Evolutionary conservation across 2,888 invertebrate species (phyloP), one percentile per base, ranked within the genome.

Genomic region (Amiota minor): DNA sequence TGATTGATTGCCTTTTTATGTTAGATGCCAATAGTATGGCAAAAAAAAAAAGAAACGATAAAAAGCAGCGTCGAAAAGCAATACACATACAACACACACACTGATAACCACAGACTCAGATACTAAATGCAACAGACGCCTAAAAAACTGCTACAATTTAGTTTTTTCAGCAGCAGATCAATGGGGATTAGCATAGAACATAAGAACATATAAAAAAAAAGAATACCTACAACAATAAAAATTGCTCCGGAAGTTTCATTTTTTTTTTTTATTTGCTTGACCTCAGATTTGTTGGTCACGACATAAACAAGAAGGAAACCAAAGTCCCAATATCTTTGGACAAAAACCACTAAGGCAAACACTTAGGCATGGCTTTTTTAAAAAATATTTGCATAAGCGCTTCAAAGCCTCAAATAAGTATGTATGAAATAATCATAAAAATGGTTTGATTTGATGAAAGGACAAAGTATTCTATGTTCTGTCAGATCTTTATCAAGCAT

Each of bases 301-400:
- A 12, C 59, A 59, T 59, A 16, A 59, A 59, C 4, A 20, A 59
- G 16, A 59, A 45, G n/a, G 45, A 11, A 14, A 8, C 35, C 18
- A 9, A 16, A 1, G 56, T 59, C 53, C 11, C 10, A 11, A 56
- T 16, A 16, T 18, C n/a, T 10, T 18, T 8, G 56, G 18, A 56
- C 55, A 56, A 56, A 59, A 18, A 18, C 35, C 35, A 35, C 56
- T 59, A 16, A 18, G 10, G 56, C 56, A 59, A 18, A 20, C 56
- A 59, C 56, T 59, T 59, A 45, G 62, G 62, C 23, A 35, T 12
- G 45, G 23, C 23, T 35, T 62, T 45, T 62, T 62, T 12, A 62
- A 45, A 59, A 59, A 11, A 62, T 14, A 62, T 62, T 62, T 62
- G 62, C 62, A 62, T 62, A 62, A 62, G 62, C 62, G 45, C 62